Base-by-base conservation (phyloP, 2,888 invertebrate species). In the Cephus rjabovi region DNA sequence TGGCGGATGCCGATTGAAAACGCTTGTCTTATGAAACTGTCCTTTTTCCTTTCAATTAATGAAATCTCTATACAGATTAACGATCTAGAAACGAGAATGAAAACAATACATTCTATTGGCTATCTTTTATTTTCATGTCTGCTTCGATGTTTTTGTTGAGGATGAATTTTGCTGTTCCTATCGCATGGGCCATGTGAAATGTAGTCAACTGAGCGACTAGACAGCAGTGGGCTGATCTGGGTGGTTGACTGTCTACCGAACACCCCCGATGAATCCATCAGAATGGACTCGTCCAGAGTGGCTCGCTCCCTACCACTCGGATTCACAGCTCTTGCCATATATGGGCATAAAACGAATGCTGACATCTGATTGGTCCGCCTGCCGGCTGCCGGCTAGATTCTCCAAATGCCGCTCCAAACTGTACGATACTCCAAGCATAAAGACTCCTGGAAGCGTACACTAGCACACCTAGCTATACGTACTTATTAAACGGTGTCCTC, bases 341-440 rank as follows among this genome's bases (percentile, higher is more conserved):
- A 95, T 95, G 95, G 96, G 94, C 95, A 95, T 95, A 94, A 94
- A 95, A 94, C 94, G 94, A 94, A 94, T 93, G 90, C 92, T 90
- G 93, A 89, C 86, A 90, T 92, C 91, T 93, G 93, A 96, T 96
- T 96, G 96, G 95, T 93, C 89, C 92, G 90, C 86, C 87, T 92
- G 92, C 93, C 93, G 93, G 93, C 93, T 92, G 90, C 92, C 91
- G 92, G 90, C 88, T 91, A 89, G 90, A 90, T 91, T 91, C 91
- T 91, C 91, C 91, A 91, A 91, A 92, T 91, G 91, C 91, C 91
- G 91, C 89, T 90, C 90, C 89, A 89, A 90, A 91, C 89, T 89
- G 90, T 88, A 90, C 91, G 84, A 77, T 76, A 77, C 76, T 74
- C 83, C 84, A 83, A 86, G 86, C 85, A 85, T 88, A 87, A 88